phyloP scores from a whole-genome alignment of 1,140 invertebrate species.

The Heliconius hewitsoni region DNA sequence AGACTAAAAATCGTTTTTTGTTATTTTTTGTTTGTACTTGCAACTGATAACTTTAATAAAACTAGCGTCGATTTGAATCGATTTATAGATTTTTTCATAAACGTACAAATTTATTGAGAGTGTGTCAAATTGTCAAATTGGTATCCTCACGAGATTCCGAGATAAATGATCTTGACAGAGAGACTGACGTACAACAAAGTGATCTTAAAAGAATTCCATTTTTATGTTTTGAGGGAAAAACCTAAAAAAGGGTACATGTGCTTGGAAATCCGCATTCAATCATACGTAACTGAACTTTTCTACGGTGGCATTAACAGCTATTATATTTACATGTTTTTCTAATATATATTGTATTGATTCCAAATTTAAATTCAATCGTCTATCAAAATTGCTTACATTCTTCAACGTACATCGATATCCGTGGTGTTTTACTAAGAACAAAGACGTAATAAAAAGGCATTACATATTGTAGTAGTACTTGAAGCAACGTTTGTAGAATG shows the following conservation, averaged over 20 bases:
- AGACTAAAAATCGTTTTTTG: too few species aligned
- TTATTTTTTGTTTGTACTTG: too few species aligned
- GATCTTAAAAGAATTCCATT: too few species aligned
- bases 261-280: background rate
- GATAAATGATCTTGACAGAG: too few species aligned
- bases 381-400: background rate
- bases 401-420: background rate
- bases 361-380: background rate
- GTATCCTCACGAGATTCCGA: too few species aligned
- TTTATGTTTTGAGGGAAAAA: background rate
- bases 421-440: constrained; percentile 3
- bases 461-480: background rate
- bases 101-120: too few species aligned
- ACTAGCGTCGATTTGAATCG: too few species aligned
- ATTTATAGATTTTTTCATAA: too few species aligned
- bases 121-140: too few species aligned
- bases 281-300: background rate
- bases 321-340: background rate
- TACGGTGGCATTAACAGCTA: background rate
- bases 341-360: background rate
- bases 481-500: background rate
- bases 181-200: too few species aligned
- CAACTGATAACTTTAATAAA: too few species aligned
- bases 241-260: background rate
- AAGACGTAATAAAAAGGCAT: background rate